Conservation (phyloP, 2,888 invertebrate species). For the Lottia scabra region DNA sequence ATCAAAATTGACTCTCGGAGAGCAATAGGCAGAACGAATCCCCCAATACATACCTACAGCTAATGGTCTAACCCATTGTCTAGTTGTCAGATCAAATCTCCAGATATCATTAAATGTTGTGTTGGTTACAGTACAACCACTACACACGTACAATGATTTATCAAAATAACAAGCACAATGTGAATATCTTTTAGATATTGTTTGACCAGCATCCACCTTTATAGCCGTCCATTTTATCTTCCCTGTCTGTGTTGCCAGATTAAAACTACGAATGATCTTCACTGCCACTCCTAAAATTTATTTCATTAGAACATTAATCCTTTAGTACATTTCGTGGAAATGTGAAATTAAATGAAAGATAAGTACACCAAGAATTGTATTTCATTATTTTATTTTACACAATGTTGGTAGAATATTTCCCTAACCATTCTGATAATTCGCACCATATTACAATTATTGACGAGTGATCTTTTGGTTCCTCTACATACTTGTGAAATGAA, state of each 20-base stretch:
- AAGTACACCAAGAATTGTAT: too few species aligned
- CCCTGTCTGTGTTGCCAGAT: constrained; percentile 76
- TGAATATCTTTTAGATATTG: constrained; percentile 91
- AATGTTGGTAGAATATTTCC: too few species aligned
- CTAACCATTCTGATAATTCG: too few species aligned
- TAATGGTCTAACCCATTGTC: constrained; percentile 80
- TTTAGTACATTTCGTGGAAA: too few species aligned
- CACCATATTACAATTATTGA: too few species aligned
- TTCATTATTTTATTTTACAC: too few species aligned
- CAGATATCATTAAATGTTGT: constrained; percentile 98
- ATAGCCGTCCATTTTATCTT: constrained; percentile 48
- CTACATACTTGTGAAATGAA: too few species aligned
- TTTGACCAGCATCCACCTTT: constrained; percentile 72
- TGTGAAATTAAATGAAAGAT: too few species aligned
- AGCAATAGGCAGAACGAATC: too few species aligned
- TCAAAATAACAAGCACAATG: constrained; percentile 82
- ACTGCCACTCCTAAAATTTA: constrained; percentile 80
- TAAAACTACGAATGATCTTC: constrained; percentile 80
- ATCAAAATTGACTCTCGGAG: too few species aligned
- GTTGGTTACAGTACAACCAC: constrained; percentile 92
- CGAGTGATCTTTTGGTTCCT: too few species aligned
- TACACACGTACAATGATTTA: constrained; percentile 86
- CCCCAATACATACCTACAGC: constrained; percentile 58
- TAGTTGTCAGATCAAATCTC: constrained; percentile 87
- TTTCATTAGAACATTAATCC: too few species aligned